Evolutionary conservation across 2,113 vertebrate genomes (phyloP).

Genomic region (Tonatia bakeri): DNA sequence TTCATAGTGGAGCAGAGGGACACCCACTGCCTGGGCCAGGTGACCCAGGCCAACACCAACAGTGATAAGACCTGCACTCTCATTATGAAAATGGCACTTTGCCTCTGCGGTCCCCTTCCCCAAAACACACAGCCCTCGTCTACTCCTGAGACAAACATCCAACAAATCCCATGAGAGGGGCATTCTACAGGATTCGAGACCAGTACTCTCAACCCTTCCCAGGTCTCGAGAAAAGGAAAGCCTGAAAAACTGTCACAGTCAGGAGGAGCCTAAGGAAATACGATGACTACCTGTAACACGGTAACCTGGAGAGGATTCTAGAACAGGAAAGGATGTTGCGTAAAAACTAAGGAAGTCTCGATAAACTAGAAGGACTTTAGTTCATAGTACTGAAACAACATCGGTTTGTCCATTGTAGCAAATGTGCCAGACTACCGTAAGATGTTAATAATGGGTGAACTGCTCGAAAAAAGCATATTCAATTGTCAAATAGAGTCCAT

Average conservation of each 20-base stretch:
- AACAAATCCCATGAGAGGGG: neutral
- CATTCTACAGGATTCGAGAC: neutral
- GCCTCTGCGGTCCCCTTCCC: neutral
- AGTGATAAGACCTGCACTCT: neutral
- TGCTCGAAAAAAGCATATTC: too few species aligned
- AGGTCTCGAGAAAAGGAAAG: neutral
- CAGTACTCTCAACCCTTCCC: neutral
- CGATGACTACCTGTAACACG: neutral
- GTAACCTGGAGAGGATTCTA: neutral
- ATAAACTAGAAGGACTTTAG: neutral
- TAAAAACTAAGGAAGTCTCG: neutral
- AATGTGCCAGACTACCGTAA: too few species aligned
- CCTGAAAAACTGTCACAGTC: neutral
- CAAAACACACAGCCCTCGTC: neutral
- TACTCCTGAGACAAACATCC: neutral
- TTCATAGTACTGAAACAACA: neutral
- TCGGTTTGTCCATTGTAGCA: neutral
- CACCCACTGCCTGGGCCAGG: neutral
- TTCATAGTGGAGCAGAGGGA: neutral
- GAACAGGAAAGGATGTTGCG: neutral
- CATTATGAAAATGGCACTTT: neutral
- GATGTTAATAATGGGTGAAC: neutral
- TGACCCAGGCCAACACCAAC: neutral
- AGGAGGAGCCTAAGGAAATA: neutral
- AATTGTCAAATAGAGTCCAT: neutral